Evolutionary conservation across 2,113 vertebrate species (phyloP), one percentile per base, ranked within the genome.

Genomic region (Lagenorhynchus albirostris): DNA sequence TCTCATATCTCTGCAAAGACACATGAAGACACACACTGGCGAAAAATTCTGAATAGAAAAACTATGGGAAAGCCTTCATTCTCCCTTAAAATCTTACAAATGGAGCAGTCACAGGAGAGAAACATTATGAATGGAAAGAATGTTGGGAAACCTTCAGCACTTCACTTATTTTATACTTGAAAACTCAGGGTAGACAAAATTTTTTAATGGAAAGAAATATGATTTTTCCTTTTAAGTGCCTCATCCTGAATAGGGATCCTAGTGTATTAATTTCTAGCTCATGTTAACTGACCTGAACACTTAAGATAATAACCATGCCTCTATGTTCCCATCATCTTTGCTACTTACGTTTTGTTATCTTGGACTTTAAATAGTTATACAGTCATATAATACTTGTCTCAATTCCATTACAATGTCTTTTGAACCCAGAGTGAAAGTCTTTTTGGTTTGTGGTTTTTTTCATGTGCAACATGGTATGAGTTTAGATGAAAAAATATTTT

Each of bases 61-160:
- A 92, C 10, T 95, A 89, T 62, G 95, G 96, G 60, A 89, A 89
- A 65, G 47, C n/a, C 13, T 95, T 94, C 63, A 79, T 76, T 77
- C 67, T 81, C 18, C 63, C 77, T 10, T 41, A 90, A n/a, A 83
- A 89, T 3, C 58, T 96, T 67, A 76, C 81, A 70, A 76, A 33
- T 25, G 20, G 8, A 77, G 73, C 67, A 88, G 31, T 38, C 84
- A 85, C 62, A 94, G 73, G 87, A 55, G 84, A 95, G 26, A 92
- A 92, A 23, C 81, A 84, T n/a, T 95, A 88, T 41, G 33, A 77
- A 21, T 86, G 91, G 68, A 77, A 91, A 82, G n/a, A 87, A 21
- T 89, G 81, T 47, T 20, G 84, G 74, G 13, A 96, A 96, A 18
- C 68, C 8, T 97, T 97, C 21, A 95, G 65, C 47, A 50, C 8